phyloP scores from a whole-genome alignment of 1,140 invertebrate species.

The Zaprionus africanus region DNA sequence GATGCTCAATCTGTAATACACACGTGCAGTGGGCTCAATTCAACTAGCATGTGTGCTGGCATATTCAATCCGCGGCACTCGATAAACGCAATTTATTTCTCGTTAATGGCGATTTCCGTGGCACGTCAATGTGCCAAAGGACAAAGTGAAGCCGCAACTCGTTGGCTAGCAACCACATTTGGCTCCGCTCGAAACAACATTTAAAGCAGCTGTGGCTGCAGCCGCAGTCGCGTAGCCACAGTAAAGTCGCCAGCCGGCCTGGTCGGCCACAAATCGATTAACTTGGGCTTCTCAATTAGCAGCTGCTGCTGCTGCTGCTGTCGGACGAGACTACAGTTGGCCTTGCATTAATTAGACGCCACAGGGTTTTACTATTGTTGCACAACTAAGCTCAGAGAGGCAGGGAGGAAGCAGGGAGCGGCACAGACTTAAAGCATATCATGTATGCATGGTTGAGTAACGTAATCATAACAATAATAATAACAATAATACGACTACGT shows the following conservation, averaged over 20 bases:
- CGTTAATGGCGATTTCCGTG: slow-evolving; percentile 20
- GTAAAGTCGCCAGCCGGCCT: slow-evolving; percentile 35
- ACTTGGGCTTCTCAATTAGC: slow-evolving; percentile 79
- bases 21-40: neutral
- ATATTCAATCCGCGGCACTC: slow-evolving; percentile 11
- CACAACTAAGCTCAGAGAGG: neutral
- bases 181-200: slow-evolving; percentile 40
- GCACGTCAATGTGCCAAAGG: slow-evolving; percentile 17
- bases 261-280: slow-evolving; percentile 70
- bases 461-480: slow-evolving; percentile 7
- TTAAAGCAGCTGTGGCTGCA: slow-evolving; percentile 24
- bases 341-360: slow-evolving; percentile 58
- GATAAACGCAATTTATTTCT: slow-evolving; percentile 5
- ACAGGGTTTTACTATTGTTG: slow-evolving; percentile 20
- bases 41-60: neutral
- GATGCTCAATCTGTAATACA: neutral
- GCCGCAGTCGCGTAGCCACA: slow-evolving; percentile 10
- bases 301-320: slow-evolving; percentile 60
- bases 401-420: neutral
- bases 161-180: slow-evolving; percentile 44
- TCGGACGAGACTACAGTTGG: slow-evolving; percentile 28
- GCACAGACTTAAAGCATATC: neutral
- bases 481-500: neutral
- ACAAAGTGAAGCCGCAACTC: slow-evolving; percentile 36
- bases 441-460: slow-evolving; percentile 1